Evolutionary conservation across 1,140 invertebrate genomes (phyloP), one percentile per base, ranked within the genome.

Genomic region (Drosophila azteca): DNA sequence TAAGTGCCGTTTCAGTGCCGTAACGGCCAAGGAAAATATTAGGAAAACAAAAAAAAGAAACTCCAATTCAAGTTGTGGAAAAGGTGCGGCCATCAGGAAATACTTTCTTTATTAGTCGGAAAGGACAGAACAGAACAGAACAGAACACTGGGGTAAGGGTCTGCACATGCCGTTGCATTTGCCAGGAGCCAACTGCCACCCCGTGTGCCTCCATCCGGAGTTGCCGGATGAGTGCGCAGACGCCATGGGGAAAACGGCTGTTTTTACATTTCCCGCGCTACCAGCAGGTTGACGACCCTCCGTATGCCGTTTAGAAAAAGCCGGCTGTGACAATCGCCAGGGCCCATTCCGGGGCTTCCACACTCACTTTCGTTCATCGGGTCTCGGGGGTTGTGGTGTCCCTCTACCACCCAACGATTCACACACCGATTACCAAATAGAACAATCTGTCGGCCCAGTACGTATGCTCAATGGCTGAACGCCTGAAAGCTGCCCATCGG

Each of bases 261-360:
- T 79, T 88, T 83, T 77, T 61, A 55, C 78, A 67, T 88, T 82
- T 87, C 83, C 83, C 83, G 83, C 83, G 85, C 76, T 69, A 29
- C 22, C 29, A 53, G 57, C 67, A 60, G 83, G 83, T 87, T 87
- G 83, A 77, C 83, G 83, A 87, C 83, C 84, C 64, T 41, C 52
- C 41, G 60, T 62, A 48, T 43, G 29, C 70, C 67, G 77, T 50
- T 59, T 24, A 54, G 20, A 44, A 62, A 55, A 52, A 50, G 55
- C 62, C 62, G 77, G 71, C 49, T 55, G n/a, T 48, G 46, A 60
- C 43, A 51, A 35, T 17, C 17, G 51, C 59, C 67, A 48, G 53
- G 35, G 45, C 58, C 9, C 17, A 44, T 26, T 39, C 52, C 31
- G n/a, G 49, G 51, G 9, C 29, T 48, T 44, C 24, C 50, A 20